Percentiles rank a stretch among this genome's conserved stretches.
These are phyloP conservation scores for Pocillopora grandis DNA, from an alignment of 92 coral and sea anemone genomes.

Conservation along the genomic window DNA sequence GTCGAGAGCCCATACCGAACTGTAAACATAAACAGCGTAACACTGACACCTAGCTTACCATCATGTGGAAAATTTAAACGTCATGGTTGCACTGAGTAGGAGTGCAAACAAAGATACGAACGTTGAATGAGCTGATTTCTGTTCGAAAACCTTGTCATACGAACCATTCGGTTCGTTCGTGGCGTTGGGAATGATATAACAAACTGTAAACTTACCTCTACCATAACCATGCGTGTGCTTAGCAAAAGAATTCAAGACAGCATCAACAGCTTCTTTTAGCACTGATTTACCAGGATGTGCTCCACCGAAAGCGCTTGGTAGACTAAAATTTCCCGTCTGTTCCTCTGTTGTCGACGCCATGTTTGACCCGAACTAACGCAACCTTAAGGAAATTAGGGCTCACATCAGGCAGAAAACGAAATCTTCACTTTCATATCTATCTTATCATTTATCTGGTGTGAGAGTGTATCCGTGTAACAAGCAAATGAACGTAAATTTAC, in stretches of 20 bases:
- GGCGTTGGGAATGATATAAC: not conserved
- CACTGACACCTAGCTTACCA: not conserved
- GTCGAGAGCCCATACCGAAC: not conserved
- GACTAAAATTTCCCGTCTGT: conserved; percentile 1
- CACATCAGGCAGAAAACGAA: not conserved
- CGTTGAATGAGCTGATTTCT: not conserved
- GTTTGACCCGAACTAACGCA: not conserved
- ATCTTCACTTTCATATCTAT: not conserved
- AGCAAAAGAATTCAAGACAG: conserved; percentile 90
- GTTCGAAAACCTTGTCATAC: not conserved
- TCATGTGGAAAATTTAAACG: not conserved
- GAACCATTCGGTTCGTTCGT: not conserved
- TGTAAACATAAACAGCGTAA: not conserved
- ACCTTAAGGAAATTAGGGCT: conserved; percentile 4
- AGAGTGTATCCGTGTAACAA: not conserved
- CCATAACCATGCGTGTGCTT: conserved; percentile 91
- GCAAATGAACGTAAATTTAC: not conserved
- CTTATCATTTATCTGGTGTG: not conserved
- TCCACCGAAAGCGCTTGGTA: conserved; percentile 35
- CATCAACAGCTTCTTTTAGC: conserved; percentile 92
- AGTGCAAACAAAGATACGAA: not conserved
- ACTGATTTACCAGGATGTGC: conserved; percentile 76
- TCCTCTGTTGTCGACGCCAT: conserved; percentile 33
- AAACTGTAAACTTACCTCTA: conserved; percentile 64
- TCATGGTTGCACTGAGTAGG: not conserved